Evolutionary conservation across 2,113 vertebrate species (phyloP).

Genomic region (Rafetus swinhoei): DNA sequence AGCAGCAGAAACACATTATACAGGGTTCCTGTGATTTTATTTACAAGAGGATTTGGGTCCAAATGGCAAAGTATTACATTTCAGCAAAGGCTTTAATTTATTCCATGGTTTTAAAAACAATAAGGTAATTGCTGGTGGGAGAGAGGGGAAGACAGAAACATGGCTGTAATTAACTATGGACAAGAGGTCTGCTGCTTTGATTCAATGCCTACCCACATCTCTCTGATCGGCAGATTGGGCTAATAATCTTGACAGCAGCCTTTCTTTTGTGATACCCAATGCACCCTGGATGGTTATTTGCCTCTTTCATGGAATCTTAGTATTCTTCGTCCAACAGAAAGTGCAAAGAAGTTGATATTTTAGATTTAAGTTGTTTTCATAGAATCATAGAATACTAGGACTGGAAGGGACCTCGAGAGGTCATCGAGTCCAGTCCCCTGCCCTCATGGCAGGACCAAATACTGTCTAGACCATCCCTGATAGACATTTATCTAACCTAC

Average conservation of each 20-base stretch:
- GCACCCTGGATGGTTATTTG: background rate
- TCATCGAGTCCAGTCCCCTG: too few species aligned
- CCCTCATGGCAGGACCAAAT: too few species aligned
- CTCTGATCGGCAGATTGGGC: background rate
- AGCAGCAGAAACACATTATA: constrained; percentile 7
- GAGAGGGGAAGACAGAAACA: background rate
- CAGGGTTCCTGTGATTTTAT: constrained; percentile 14
- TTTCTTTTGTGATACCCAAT: background rate
- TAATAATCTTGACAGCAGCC: background rate
- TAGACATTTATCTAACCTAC: too few species aligned
- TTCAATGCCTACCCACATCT: background rate
- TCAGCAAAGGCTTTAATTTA: background rate
- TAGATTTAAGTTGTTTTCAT: background rate
- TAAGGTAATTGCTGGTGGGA: background rate
- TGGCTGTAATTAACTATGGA: background rate
- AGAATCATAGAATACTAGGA: too few species aligned
- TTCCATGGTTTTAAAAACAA: background rate
- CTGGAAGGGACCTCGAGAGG: too few species aligned
- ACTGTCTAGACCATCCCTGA: too few species aligned
- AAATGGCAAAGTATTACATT: background rate
- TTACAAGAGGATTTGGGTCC: background rate
- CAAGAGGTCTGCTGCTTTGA: background rate
- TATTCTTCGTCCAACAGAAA: background rate
- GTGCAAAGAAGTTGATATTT: background rate
- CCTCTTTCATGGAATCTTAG: background rate